phyloP scores from a whole-genome alignment of 2,797 vertebrate genomes.

The Manis javanica region DNA sequence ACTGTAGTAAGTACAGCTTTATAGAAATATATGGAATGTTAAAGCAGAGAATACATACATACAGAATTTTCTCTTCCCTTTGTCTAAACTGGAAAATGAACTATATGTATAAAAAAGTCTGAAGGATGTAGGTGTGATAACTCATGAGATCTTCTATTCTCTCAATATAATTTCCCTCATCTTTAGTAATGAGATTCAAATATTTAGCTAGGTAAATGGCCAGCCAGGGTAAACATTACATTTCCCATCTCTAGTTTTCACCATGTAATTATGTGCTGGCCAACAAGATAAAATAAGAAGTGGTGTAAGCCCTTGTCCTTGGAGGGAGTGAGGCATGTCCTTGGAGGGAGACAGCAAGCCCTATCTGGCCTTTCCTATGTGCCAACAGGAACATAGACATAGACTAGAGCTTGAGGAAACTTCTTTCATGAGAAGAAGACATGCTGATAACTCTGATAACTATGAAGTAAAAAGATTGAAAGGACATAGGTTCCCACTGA shows the following conservation, averaged over 20 bases:
- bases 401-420: neutral
- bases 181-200: neutral
- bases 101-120: neutral
- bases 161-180: neutral
- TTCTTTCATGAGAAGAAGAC: neutral
- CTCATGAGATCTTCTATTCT: neutral
- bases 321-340: neutral
- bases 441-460: neutral
- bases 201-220: neutral
- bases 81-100: neutral
- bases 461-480: neutral
- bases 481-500: neutral
- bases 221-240: neutral
- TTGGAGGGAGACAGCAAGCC: neutral
- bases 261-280: neutral
- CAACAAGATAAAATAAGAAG: neutral
- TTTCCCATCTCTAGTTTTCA: neutral
- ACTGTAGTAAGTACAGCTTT: neutral
- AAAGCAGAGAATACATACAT: neutral
- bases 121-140: neutral
- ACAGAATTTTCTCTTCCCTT: neutral
- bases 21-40: neutral
- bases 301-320: neutral
- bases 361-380: neutral
- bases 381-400: neutral